Conservation (phyloP, 2,113 vertebrate species). For the Lagopus leucura region DNA sequence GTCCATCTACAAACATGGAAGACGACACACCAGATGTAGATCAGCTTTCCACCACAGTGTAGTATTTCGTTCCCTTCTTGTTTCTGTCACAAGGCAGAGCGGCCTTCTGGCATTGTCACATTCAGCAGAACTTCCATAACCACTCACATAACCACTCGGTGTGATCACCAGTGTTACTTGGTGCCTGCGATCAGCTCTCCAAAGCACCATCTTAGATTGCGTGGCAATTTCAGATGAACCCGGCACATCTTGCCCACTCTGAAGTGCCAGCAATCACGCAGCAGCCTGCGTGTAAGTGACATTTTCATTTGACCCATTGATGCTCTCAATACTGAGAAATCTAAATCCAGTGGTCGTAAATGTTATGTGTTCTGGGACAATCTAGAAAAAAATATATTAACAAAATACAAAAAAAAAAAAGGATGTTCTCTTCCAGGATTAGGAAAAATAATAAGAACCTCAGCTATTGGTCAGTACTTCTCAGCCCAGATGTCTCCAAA, state of each 20-base stretch:
- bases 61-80: neutral
- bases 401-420: neutral
- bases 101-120: neutral
- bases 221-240: neutral
- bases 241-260: neutral
- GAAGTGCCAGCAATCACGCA: neutral
- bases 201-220: accelerated
- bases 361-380: neutral
- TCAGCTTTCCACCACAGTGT: neutral
- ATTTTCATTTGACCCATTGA: neutral
- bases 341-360: neutral
- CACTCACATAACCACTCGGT: neutral
- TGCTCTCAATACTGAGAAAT: neutral
- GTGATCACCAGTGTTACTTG: neutral
- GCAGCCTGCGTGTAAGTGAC: neutral
- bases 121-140: neutral
- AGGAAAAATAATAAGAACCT: neutral
- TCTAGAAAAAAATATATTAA: neutral
- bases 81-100: neutral
- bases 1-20: neutral
- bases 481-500: neutral
- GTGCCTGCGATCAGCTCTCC: neutral
- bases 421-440: neutral
- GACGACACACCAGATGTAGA: neutral
- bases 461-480: neutral